These are phyloP conservation scores for Helicolenus hilgendorfi DNA, from an alignment of 2,797 vertebrate species.

Conservation along the genomic window DNA sequence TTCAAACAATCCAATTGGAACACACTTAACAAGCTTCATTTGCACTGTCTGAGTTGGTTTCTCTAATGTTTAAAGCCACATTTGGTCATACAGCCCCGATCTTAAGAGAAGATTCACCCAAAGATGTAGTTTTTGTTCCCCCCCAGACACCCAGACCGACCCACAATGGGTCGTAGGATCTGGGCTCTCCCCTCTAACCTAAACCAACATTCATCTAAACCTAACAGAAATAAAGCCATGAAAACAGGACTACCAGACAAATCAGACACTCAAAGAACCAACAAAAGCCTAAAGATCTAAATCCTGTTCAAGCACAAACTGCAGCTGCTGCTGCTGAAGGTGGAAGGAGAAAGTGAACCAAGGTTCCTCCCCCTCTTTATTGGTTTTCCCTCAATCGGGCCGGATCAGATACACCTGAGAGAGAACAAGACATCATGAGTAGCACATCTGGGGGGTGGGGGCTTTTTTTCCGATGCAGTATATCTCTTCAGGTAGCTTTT, in stretches of 20 bases:
- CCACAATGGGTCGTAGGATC: too few species aligned
- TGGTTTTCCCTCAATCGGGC: neutral
- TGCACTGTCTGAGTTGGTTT: neutral
- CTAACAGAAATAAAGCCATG: too few species aligned
- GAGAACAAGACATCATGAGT: neutral
- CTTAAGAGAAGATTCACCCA: neutral
- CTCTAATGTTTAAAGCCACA: neutral
- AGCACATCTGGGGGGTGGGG: too few species aligned
- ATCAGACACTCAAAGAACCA: neutral
- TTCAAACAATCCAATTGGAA: neutral
- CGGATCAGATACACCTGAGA: neutral
- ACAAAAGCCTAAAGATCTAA: neutral
- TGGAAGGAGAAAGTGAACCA: neutral
- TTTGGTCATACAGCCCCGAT: neutral
- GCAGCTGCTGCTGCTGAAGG: neutral
- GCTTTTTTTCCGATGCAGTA: neutral
- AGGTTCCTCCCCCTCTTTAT: neutral
- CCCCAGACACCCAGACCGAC: neutral
- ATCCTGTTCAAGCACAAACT: neutral
- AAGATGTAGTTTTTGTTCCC: neutral
- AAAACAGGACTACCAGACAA: neutral
- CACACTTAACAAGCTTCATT: neutral
- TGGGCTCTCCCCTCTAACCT: too few species aligned
- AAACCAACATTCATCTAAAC: too few species aligned
- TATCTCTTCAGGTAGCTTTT: neutral